A percentile compares a stretch with the other conserved stretches of the same genome.
phyloP scores from a whole-genome alignment of 2,888 invertebrate species.

The Drosophila rellima region DNA sequence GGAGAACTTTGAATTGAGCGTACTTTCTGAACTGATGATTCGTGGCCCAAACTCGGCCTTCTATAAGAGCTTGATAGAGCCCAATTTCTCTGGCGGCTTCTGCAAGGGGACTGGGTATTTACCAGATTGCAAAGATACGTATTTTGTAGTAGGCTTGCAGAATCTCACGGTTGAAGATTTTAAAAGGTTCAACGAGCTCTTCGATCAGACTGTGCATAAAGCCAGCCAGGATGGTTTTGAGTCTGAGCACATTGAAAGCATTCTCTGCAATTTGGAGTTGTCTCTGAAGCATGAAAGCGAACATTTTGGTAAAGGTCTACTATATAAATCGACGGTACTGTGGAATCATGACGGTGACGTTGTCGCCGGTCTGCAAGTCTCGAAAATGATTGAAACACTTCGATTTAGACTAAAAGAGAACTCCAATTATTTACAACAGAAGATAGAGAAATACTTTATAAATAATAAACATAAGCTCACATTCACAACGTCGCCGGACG shows the following conservation, averaged over 20 bases:
- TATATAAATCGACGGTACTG: slow-evolving; percentile 91
- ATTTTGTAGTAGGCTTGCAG: slow-evolving; percentile 94
- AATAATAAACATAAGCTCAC: slow-evolving; percentile 93
- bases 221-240: slow-evolving; percentile 93
- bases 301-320: slow-evolving; percentile 93
- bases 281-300: slow-evolving; percentile 94
- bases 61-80: slow-evolving; percentile 95
- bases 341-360: slow-evolving; percentile 96
- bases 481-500: slow-evolving; percentile 94
- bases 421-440: slow-evolving; percentile 89
- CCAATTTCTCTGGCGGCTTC: slow-evolving; percentile 95
- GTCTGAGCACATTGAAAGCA: slow-evolving; percentile 92
- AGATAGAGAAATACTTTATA: slow-evolving; percentile 91
- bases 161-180: slow-evolving; percentile 92
- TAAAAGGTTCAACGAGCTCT: slow-evolving; percentile 89
- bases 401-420: slow-evolving; percentile 88
- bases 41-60: slow-evolving; percentile 96
- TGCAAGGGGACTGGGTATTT: slow-evolving; percentile 93
- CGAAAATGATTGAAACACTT: slow-evolving; percentile 89
- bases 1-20: slow-evolving; percentile 91
- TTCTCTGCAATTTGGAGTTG: slow-evolving; percentile 94
- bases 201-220: slow-evolving; percentile 90
- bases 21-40: slow-evolving; percentile 92
- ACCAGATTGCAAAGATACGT: slow-evolving; percentile 92
- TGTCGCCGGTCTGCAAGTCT: slow-evolving; percentile 90